Conservation (phyloP, 2,888 invertebrate genomes). For the Eilema depressum region DNA sequence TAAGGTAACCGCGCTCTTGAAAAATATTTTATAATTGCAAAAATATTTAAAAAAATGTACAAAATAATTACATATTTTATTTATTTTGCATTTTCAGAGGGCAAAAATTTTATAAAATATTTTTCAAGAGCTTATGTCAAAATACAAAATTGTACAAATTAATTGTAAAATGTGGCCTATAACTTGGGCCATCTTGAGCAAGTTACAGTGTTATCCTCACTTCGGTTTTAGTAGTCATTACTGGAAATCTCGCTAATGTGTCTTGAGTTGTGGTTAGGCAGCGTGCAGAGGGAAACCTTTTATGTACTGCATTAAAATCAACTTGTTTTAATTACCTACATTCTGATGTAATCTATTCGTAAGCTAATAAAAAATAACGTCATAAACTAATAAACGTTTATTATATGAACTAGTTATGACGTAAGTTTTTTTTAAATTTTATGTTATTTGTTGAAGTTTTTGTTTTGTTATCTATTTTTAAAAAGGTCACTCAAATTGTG, state of each 20-base stretch:
- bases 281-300: constrained; percentile 45
- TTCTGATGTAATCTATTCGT: neutral
- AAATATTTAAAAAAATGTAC: too few species aligned
- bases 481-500: too few species aligned
- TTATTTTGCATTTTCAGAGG: neutral
- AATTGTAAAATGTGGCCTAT: constrained; percentile 32
- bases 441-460: neutral
- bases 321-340: constrained; percentile 8
- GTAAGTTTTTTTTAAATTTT: neutral
- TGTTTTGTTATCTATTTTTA: too few species aligned
- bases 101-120: neutral
- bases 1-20: too few species aligned
- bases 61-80: too few species aligned
- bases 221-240: constrained; percentile 78
- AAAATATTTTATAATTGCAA: too few species aligned
- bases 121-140: too few species aligned
- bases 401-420: neutral
- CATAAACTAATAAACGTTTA: constrained; percentile 4
- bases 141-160: neutral
- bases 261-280: constrained; percentile 57
- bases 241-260: constrained; percentile 73
- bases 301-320: constrained; percentile 35
- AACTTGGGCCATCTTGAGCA: constrained; percentile 56
- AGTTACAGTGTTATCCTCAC: constrained; percentile 72
- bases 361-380: neutral